Evolutionary conservation across 2,888 invertebrate genomes (phyloP).

Genomic region (Achlya flavicornis): DNA sequence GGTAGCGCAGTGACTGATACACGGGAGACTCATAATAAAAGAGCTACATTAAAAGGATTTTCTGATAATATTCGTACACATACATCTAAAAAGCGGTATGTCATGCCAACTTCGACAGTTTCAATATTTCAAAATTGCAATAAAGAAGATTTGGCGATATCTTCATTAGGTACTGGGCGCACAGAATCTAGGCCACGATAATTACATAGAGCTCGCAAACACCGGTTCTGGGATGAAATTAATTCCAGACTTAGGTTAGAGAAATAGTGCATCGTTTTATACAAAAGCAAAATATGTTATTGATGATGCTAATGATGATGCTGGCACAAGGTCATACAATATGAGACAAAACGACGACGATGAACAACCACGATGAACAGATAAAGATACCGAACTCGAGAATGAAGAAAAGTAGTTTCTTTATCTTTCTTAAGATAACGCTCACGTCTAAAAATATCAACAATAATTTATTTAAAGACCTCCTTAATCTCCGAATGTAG

Average conservation of each 20-base stretch:
- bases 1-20: too few species aligned
- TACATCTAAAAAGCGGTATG: conserved; percentile 27
- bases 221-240: conserved; percentile 52
- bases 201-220: conserved; percentile 58
- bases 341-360: conserved; percentile 34
- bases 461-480: conserved; percentile 40
- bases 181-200: conserved; percentile 66
- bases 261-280: conserved; percentile 57
- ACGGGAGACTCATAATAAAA: not conserved
- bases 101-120: conserved; percentile 40
- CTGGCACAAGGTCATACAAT: conserved; percentile 36
- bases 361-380: conserved; percentile 25
- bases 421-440: conserved; percentile 32
- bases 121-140: conserved; percentile 63
- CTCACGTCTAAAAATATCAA: conserved; percentile 23
- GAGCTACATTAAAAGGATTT: not conserved
- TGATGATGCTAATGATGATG: conserved; percentile 49
- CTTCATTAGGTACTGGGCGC: conserved; percentile 70
- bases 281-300: conserved; percentile 39
- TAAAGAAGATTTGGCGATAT: conserved; percentile 66
- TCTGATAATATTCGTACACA: conserved; percentile 24
- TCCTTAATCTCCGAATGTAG: conserved; percentile 39
- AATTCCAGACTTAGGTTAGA: conserved; percentile 56
- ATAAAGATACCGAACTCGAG: conserved; percentile 27
- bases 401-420: conserved; percentile 28